Evolutionary conservation across 2,113 vertebrate genomes (phyloP), one percentile per base, ranked within the genome.

Genomic region (Salvelinus fontinalis): DNA sequence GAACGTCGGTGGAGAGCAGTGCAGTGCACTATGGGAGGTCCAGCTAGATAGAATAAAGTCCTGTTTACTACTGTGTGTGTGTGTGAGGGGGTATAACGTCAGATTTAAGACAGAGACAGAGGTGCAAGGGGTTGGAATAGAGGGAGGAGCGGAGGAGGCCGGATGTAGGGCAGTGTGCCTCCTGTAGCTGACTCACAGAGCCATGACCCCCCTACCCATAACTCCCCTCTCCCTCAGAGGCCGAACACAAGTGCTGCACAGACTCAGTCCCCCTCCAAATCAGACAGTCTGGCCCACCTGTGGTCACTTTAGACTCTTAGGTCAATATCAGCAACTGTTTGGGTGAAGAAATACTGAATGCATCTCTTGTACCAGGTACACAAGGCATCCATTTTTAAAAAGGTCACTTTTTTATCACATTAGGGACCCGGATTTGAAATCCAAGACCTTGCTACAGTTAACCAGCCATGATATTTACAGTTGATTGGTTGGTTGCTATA

Each of bases 301-400:
- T 78, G 92, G 91, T 91, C 81, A 87, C 84, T 79, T 85, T 89
- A 93, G 93, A 93, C 92, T 88, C 74, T 73, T 85, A 90, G 88
- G 83, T 90, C 90, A 94, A 94, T 88, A 94, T 67, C 78, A 82
- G 76, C 80, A 83, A 57, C 48, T 86, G 77, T 87, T 89, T 85
- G 74, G 73, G 44, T 80, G 49, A 85, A 80, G 89, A 87, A 85
- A 86, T 72, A 84, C 86, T 72, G 67, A 89, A 80, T 76, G 51
- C 31, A 6, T 68, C 77, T 80, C 75, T 89, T 87, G 44, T 85
- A 74, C 79, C 2, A 11, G 79, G 62, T 34, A 16, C 67, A 74
- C 27, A 6, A 84, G 84, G 75, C 0, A 29, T 74, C 80, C 86
- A 74, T 87, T 89, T 88, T 88, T 67, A 69, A 74, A 81, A 48